These are phyloP conservation scores for Poliocrania exsul DNA, from an alignment of 2,797 vertebrate species.

Conservation along the genomic window DNA sequence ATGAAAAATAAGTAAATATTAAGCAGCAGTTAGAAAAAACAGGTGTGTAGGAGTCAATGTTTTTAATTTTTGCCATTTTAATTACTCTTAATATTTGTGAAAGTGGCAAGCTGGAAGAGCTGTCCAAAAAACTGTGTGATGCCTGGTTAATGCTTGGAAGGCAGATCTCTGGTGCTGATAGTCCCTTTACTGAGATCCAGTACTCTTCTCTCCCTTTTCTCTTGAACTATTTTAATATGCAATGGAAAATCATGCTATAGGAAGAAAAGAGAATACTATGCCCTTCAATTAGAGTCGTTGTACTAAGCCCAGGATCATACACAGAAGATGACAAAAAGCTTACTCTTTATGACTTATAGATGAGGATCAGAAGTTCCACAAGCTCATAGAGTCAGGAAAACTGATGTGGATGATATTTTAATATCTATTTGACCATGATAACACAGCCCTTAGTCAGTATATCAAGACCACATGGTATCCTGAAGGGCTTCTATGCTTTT, in stretches of 20 bases:
- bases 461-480: background rate
- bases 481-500: background rate
- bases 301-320: background rate
- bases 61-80: constrained; percentile 13
- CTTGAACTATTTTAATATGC: background rate
- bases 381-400: background rate
- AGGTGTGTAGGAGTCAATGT: background rate
- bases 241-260: background rate
- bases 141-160: background rate
- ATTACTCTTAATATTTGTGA: constrained; percentile 24
- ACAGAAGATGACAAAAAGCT: background rate
- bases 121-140: background rate
- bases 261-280: background rate
- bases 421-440: background rate
- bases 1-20: constrained; percentile 14
- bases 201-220: background rate
- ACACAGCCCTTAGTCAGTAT: fast-evolving
- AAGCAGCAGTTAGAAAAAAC: background rate
- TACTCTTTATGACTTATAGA: background rate
- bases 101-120: background rate
- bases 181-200: background rate
- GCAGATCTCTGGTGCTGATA: background rate
- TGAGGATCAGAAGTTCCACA: background rate
- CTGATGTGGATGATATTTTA: background rate
- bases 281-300: background rate